Evolutionary conservation across 1,140 invertebrate genomes (phyloP).

Genomic region (Drosophila biarmipes): DNA sequence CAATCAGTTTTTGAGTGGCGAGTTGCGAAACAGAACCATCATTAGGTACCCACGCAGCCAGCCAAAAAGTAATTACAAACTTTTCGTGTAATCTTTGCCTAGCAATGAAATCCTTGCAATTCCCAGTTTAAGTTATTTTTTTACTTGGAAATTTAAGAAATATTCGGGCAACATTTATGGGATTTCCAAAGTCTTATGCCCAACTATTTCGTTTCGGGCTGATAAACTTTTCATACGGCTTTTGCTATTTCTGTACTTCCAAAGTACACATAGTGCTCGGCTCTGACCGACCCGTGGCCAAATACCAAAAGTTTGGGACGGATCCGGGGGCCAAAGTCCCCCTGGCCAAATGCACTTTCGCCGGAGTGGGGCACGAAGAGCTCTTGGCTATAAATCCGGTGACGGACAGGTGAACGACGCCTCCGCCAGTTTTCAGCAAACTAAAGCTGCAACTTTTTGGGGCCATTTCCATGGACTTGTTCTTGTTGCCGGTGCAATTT

Average conservation of each 20-base stretch:
- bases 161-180: slow-evolving; percentile 39
- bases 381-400: slow-evolving; percentile 42
- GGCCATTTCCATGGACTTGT: slow-evolving; percentile 8
- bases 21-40: not conserved
- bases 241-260: slow-evolving; percentile 28
- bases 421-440: slow-evolving; percentile 20
- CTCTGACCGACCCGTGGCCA: slow-evolving; percentile 20
- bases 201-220: slow-evolving; percentile 37
- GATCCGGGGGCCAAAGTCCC: slow-evolving; percentile 5
- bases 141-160: slow-evolving; percentile 22
- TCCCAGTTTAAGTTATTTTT: not conserved
- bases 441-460: slow-evolving; percentile 19
- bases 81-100: slow-evolving; percentile 28
- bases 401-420: slow-evolving; percentile 42
- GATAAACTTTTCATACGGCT: slow-evolving; percentile 43
- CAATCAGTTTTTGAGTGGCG: not conserved
- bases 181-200: slow-evolving; percentile 5
- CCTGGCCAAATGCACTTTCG: slow-evolving; percentile 6
- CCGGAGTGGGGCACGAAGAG: slow-evolving; percentile 5
- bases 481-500: slow-evolving; percentile 37
- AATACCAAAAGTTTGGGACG: slow-evolving; percentile 24
- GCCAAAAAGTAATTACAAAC: slow-evolving; percentile 34
- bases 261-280: slow-evolving; percentile 29
- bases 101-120: slow-evolving; percentile 14
- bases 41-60: not conserved